These are phyloP conservation scores for Oreochromis spilurus DNA, from an alignment of 2,113 vertebrate species.

Conservation along the genomic window DNA sequence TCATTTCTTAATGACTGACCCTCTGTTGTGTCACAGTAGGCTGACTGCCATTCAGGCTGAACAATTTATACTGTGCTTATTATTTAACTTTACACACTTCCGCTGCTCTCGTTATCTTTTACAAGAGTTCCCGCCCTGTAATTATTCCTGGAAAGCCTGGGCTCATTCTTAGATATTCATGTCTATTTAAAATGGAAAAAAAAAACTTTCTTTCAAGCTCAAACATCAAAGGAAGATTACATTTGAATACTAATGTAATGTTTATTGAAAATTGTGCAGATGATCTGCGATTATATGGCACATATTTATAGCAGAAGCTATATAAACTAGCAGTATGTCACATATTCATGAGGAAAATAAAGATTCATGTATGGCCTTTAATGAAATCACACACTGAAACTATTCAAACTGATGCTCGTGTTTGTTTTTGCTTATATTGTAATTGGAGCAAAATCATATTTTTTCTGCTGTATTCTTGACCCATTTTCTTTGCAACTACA, in stretches of 20 bases:
- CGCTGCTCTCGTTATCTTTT: not conserved
- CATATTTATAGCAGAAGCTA: not conserved
- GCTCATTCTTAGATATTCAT: not conserved
- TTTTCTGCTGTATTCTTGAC: not conserved
- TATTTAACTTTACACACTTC: constrained; percentile 1
- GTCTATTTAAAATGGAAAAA: not conserved
- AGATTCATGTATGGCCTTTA: not conserved
- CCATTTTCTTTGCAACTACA: not conserved
- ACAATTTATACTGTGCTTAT: constrained; percentile 1
- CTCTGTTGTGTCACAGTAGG: not conserved
- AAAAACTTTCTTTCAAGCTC: not conserved
- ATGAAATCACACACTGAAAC: not conserved
- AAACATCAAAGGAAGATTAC: not conserved
- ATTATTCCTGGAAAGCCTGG: not conserved
- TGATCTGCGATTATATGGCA: not conserved
- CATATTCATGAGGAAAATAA: not conserved
- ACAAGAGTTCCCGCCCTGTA: not conserved
- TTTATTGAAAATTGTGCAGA: not conserved
- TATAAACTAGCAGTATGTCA: not conserved
- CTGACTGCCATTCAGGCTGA: not conserved
- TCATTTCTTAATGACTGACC: not conserved
- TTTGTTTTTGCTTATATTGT: not conserved
- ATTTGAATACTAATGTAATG: not conserved
- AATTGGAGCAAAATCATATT: not conserved
- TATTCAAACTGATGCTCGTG: not conserved